A percentile compares a stretch with the other conserved stretches of the same genome.
Conservation (phyloP, 2,113 vertebrate species). For the Microcebus lehilahytsara region DNA sequence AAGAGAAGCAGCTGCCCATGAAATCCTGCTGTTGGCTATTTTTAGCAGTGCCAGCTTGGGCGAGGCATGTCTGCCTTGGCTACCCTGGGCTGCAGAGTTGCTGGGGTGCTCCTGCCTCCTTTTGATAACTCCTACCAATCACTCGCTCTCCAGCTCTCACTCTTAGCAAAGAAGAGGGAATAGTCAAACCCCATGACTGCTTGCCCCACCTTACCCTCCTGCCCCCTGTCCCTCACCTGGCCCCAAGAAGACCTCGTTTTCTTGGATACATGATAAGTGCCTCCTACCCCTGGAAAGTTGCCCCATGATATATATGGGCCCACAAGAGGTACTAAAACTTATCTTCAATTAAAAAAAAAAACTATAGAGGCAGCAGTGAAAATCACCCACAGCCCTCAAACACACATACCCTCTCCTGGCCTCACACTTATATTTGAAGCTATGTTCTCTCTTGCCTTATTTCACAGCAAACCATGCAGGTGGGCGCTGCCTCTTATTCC, state of each 20-base stretch:
- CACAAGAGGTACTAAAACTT: not conserved
- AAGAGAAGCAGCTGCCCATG: constrained; percentile 25
- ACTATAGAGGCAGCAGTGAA: not conserved
- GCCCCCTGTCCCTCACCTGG: not conserved
- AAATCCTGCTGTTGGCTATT: constrained; percentile 38
- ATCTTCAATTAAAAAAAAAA: not conserved
- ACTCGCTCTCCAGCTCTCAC: not conserved
- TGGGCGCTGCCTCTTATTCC: not conserved
- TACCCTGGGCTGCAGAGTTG: not conserved
- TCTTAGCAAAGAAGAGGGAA: not conserved
- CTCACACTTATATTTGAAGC: accelerated
- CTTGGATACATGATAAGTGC: not conserved
- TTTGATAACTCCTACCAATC: not conserved
- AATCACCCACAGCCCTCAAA: not conserved
- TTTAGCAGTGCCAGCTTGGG: not conserved
- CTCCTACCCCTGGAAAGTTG: not conserved
- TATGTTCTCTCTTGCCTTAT: not conserved
- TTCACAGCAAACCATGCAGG: not conserved
- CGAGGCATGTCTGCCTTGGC: not conserved
- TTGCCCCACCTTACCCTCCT: not conserved
- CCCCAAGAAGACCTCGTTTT: not conserved
- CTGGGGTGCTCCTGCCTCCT: not conserved
- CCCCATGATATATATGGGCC: not conserved
- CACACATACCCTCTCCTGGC: not conserved
- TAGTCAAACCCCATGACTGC: not conserved